These are phyloP conservation scores for Tokudaia muenninki DNA, from an alignment of 2,797 vertebrate genomes.

Conservation along the genomic window DNA sequence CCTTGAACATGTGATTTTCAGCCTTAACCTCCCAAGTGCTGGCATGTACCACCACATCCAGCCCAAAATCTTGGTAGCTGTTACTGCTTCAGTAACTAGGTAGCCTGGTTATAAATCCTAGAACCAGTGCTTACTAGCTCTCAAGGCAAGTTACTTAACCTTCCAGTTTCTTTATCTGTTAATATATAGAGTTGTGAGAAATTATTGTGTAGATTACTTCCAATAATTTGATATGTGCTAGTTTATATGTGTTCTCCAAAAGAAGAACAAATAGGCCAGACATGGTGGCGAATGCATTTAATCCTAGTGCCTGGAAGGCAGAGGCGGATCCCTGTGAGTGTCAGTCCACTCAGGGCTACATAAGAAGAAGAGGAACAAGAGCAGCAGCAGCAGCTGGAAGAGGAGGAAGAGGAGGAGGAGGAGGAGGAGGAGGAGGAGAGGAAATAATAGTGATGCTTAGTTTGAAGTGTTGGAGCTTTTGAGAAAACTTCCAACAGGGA, in stretches of 20 bases:
- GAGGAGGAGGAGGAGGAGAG: background rate
- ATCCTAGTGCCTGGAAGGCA: background rate
- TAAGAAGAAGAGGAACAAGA: background rate
- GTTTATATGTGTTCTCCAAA: conserved; percentile 29
- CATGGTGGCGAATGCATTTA: background rate
- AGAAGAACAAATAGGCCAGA: conserved; percentile 9
- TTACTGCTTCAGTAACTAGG: background rate
- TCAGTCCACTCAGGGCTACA: background rate
- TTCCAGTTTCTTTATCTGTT: conserved; percentile 46
- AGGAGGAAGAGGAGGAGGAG: too few species aligned
- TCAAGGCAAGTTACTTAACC: conserved; percentile 15
- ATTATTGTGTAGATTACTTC: conserved; percentile 28
- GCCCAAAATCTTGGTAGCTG: background rate
- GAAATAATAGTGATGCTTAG: background rate
- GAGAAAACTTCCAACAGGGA: conserved; percentile 43
- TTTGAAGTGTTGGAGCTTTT: conserved; percentile 45
- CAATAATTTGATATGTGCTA: conserved; percentile 5
- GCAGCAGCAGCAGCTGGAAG: background rate
- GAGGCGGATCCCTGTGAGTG: background rate
- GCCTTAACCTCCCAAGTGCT: background rate
- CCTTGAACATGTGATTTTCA: background rate
- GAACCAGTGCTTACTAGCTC: background rate
- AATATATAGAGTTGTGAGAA: conserved; percentile 28
- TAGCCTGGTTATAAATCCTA: background rate
- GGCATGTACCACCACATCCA: background rate